Conservation (phyloP, 2,888 invertebrate species). For the Eristalis arbustorum region DNA sequence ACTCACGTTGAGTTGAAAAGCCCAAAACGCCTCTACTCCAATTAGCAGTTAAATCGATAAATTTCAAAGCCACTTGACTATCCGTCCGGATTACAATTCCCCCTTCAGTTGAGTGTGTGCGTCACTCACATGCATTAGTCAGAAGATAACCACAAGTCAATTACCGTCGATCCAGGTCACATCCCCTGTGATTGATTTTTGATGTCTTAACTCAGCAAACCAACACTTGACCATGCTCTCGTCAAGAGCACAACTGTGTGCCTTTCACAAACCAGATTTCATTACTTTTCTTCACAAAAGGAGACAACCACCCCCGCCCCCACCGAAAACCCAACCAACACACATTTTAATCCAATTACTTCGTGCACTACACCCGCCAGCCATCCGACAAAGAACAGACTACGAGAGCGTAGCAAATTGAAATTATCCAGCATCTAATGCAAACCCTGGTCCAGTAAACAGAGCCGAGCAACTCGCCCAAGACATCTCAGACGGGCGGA, state of each 20-base stretch:
- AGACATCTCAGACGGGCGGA: not conserved
- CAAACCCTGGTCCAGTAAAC: not conserved
- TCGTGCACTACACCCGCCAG: not conserved
- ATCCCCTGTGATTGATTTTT: not conserved
- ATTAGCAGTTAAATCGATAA: not conserved
- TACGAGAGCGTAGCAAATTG: not conserved
- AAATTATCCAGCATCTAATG: constrained; percentile 6
- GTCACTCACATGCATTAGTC: not conserved
- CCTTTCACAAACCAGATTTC: not conserved
- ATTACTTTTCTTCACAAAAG: not conserved
- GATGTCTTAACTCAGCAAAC: not conserved
- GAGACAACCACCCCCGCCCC: too few relatives aligned
- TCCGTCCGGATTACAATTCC: not conserved
- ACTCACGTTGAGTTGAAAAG: not conserved
- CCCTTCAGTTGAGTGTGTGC: not conserved
- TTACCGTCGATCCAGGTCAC: not conserved
- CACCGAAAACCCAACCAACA: not conserved
- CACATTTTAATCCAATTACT: not conserved
- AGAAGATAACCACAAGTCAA: not conserved
- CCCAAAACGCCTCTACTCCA: not conserved
- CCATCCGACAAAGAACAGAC: not conserved
- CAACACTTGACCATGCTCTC: not conserved
- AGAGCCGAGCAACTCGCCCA: not conserved
- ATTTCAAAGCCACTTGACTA: not conserved
- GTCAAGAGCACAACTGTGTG: not conserved